Base-by-base conservation (phyloP, 2,888 invertebrate species). In the Tenthredo amoena region DNA sequence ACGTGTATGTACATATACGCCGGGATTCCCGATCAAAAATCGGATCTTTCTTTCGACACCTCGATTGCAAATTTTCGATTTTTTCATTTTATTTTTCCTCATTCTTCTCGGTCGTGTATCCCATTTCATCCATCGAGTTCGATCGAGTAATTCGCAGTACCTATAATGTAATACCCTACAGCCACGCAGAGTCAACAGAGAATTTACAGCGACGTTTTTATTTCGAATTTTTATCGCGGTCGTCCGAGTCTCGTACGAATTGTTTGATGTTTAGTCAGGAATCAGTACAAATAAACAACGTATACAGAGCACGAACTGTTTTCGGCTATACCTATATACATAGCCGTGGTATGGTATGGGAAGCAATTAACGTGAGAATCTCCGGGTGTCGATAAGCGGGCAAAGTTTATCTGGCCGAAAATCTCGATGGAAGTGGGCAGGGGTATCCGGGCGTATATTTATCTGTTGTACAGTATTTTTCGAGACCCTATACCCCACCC, bases 281-380 rank as follows among this genome's bases (percentile, higher is more conserved):
- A 77, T 77, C 77, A 77, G 50, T 77, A 26, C 21, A 34, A 77
- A 77, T 77, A 31, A 77, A 77, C 31, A 55, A 77, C 34, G 55
- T 43, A 74, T 9, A 10, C 34, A 50, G 50, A 50, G 26, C 1
- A 10, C 55, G 76, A 15, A 21, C 15, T 15, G 10, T 15, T 47
- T 47, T 43, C 47, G 5, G 26, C 26, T 76, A 76, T 26, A 26
- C n/a, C 7, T 40, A 26, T 21, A 62, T 12, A 72, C 76, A 50
- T 31, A 76, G 43, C 15, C 47, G 47, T 37, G 76, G 43, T 31
- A 15, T 47, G 18, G 43, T 31, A n/a, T 26, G 50, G 47, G n/a
- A 76, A 76, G 43, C 76, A 76, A 76, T 76, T 76, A 76, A 76
- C 76, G 47, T 76, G 76, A 76, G 76, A 76, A 76, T 26, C 76